A percentile compares a stretch with the other conserved stretches of the same genome.
phyloP scores from a whole-genome alignment of 2,113 vertebrate species.

The Thomomys bottae region DNA sequence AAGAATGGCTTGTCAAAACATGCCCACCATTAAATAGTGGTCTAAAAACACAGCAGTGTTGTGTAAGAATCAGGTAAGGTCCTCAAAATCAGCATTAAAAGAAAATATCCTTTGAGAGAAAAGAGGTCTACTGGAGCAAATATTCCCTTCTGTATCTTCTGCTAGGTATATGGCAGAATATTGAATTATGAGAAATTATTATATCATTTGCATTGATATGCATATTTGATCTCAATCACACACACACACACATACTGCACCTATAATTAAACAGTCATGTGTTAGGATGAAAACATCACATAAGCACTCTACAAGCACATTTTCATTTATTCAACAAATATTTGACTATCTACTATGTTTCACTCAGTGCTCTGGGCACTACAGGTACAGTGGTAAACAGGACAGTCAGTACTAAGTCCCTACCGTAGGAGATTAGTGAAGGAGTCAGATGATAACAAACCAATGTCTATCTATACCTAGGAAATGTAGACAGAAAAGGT shows the following conservation, averaged over 20 bases:
- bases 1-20: not conserved
- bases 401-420: not conserved
- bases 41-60: not conserved
- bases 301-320: slow-evolving; percentile 15
- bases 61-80: accelerated
- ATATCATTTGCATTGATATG: not conserved
- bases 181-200: not conserved
- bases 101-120: not conserved
- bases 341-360: not conserved
- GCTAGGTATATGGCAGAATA: not conserved
- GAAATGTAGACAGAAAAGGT: not conserved
- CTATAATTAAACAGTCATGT: not conserved
- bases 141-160: not conserved
- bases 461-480: not conserved
- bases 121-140: not conserved
- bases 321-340: slow-evolving; percentile 29
- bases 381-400: not conserved
- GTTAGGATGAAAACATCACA: not conserved
- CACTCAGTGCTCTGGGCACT: not conserved
- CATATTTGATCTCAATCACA: not conserved
- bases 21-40: accelerated
- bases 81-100: not conserved
- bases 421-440: not conserved
- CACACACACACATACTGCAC: not conserved
- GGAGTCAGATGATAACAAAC: not conserved